A percentile compares a stretch with the other conserved stretches of the same genome.
phyloP scores from a whole-genome alignment of 1,140 invertebrate genomes.

The Philotrypesis tridentata region DNA sequence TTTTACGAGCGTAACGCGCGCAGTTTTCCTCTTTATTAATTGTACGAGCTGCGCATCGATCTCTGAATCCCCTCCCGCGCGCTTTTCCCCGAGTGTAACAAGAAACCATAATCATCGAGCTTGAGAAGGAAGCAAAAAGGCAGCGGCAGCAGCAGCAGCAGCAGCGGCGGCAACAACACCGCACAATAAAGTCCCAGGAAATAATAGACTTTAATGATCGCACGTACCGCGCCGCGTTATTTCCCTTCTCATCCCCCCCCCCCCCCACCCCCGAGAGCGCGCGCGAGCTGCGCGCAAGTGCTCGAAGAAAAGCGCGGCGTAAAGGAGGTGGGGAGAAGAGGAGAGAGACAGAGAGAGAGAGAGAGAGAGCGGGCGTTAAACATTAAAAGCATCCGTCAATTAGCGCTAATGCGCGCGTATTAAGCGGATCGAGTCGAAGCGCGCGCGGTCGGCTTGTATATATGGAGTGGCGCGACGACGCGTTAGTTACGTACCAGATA shows the following conservation, averaged over 20 bases:
- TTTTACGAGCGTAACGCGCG: background rate
- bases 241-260: constrained; percentile 15
- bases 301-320: constrained; percentile 44
- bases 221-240: constrained; percentile 6
- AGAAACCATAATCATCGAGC: constrained; percentile 31
- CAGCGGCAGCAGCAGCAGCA: background rate
- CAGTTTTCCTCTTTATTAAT: background rate
- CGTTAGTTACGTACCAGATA: constrained; percentile 47
- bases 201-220: constrained; percentile 48
- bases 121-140: constrained; percentile 23
- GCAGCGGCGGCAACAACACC: background rate
- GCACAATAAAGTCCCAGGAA: constrained; percentile 40
- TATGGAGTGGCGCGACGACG: constrained; percentile 47
- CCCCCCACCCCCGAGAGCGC: no score
- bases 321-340: background rate
- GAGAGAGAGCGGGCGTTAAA: constrained; percentile 58
- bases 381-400: constrained; percentile 66
- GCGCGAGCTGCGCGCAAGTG: background rate
- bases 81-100: constrained; percentile 21
- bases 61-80: background rate
- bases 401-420: constrained; percentile 61
- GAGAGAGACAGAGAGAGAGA: constrained; percentile 7
- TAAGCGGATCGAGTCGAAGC: constrained; percentile 50
- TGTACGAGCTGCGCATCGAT: background rate
- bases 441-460: background rate